Conservation (phyloP, 2,113 vertebrate genomes). For the rat (Rattus norvegicus) region DNA sequence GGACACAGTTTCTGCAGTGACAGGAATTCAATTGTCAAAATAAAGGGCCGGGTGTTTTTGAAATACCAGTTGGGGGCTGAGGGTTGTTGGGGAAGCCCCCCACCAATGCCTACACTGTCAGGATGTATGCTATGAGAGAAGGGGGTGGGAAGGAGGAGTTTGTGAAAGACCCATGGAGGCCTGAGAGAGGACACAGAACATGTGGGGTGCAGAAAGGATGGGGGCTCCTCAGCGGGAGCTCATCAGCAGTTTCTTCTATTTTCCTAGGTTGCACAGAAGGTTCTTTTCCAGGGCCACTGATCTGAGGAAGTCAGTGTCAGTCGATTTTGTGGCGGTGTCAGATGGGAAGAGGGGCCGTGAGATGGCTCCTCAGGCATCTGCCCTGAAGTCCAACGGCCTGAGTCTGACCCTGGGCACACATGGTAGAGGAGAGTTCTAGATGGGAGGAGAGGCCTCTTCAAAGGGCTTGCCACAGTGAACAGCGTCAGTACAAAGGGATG, state of each 20-base stretch:
- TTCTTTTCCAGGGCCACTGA: not conserved
- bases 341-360: not conserved
- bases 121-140: conserved; percentile 10
- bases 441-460: not conserved
- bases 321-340: not conserved
- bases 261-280: not conserved
- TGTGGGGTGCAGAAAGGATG: not conserved
- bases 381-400: not conserved
- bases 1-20: conserved; percentile 71
- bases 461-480: not conserved
- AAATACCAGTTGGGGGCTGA: conserved; percentile 71
- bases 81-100: conserved; percentile 33
- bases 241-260: not conserved
- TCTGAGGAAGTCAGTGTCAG: not conserved
- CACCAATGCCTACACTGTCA: conserved; percentile 17
- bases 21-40: conserved; percentile 75
- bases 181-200: fast-evolving
- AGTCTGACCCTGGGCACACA: not conserved
- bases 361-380: not conserved
- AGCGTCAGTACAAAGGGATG: not conserved
- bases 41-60: conserved; percentile 75
- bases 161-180: not conserved
- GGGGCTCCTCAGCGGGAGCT: not conserved
- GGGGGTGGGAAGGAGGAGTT: not conserved
- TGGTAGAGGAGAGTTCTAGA: not conserved